A percentile compares a stretch with the other conserved stretches of the same genome.
Evolutionary conservation across 2,113 vertebrate species (phyloP).

Genomic region (Oreotrochilus melanogaster): DNA sequence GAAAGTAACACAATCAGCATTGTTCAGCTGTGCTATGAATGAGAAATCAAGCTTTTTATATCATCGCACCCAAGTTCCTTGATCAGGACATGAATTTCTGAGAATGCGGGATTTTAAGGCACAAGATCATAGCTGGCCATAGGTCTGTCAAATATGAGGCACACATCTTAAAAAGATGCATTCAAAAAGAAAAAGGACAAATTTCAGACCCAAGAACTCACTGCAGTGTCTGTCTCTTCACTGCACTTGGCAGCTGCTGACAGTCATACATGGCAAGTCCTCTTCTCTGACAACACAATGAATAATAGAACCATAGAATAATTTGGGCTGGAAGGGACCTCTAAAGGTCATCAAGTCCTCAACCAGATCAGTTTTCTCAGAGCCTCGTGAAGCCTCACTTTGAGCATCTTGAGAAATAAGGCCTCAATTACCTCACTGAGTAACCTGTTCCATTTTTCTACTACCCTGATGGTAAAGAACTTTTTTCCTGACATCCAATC

Average conservation of each 20-base stretch:
- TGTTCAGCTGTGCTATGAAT: not conserved
- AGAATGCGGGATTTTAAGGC: not conserved
- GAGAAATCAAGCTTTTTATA: not conserved
- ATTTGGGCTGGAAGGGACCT: too few relatives aligned
- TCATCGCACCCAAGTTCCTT: not conserved
- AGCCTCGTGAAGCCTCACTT: too few relatives aligned
- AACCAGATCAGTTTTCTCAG: too few relatives aligned
- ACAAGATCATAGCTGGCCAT: not conserved
- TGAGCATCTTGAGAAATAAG: too few relatives aligned
- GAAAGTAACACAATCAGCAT: not conserved
- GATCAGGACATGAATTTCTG: not conserved
- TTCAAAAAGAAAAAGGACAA: not conserved
- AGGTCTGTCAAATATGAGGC: not conserved
- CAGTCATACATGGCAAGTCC: fast-evolving
- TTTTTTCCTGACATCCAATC: too few relatives aligned
- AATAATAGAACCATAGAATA: too few relatives aligned
- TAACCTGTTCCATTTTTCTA: too few relatives aligned
- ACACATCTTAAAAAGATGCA: not conserved
- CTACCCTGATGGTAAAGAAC: too few relatives aligned
- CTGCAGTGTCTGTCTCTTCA: not conserved
- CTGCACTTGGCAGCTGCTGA: not conserved
- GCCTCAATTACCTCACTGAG: too few relatives aligned
- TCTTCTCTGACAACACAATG: not conserved
- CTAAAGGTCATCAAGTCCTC: too few relatives aligned
- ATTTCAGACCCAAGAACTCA: not conserved